A percentile compares a stretch with the other conserved stretches of the same genome.
These are phyloP conservation scores for Lepilemur ruficaudatus DNA, from an alignment of 2,797 vertebrate genomes.

Conservation along the genomic window DNA sequence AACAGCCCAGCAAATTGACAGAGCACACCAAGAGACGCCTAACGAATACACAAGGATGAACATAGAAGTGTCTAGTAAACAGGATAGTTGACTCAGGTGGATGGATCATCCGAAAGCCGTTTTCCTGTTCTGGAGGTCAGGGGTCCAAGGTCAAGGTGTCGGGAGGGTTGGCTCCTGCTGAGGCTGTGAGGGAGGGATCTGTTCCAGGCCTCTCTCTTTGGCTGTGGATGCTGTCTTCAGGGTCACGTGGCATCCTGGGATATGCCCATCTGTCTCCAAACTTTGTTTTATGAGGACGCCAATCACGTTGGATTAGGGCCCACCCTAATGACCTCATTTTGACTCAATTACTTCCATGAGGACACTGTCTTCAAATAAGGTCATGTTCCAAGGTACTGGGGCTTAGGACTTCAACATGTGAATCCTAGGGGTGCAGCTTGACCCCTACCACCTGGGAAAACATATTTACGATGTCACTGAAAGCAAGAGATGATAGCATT, in stretches of 20 bases:
- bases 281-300: neutral
- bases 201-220: neutral
- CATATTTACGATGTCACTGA: neutral
- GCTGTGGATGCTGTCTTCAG: neutral
- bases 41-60: no score
- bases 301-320: neutral
- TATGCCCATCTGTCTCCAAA: neutral
- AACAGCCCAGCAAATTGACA: neutral
- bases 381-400: neutral
- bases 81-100: neutral
- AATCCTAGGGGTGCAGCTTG: neutral
- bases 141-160: neutral
- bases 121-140: neutral
- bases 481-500: neutral
- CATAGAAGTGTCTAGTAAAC: neutral
- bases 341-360: neutral
- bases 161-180: neutral
- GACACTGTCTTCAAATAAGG: neutral
- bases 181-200: neutral
- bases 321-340: no score
- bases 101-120: neutral
- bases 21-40: neutral
- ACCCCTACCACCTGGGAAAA: neutral
- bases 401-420: neutral
- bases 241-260: neutral